A percentile compares a stretch with the other conserved stretches of the same genome.
Conservation (phyloP, 2,797 vertebrate species). For the Pseudocheirus occidentalis region DNA sequence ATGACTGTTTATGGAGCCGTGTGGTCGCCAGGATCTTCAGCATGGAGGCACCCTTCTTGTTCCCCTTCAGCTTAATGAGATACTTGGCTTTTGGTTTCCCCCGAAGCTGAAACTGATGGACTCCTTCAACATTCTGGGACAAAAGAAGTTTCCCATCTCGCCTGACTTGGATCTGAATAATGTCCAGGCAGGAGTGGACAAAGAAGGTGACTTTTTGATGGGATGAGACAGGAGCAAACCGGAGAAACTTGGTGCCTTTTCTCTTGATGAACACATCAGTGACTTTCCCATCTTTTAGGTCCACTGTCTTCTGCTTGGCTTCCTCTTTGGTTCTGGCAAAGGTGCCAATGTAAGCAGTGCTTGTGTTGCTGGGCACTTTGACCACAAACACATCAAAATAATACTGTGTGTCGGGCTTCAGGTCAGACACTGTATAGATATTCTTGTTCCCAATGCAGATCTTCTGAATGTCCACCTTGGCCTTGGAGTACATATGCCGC, state of each 20-base stretch:
- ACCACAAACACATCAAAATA: constrained; percentile 98
- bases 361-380: constrained; percentile 93
- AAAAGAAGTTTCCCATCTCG: constrained; percentile 94
- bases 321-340: constrained; percentile 98
- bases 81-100: constrained; percentile 98
- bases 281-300: constrained; percentile 96
- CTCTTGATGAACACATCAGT: constrained; percentile 95
- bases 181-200: constrained; percentile 93
- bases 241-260: constrained; percentile 93
- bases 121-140: constrained; percentile 94
- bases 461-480: constrained; percentile 91
- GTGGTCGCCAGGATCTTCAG: constrained; percentile 95
- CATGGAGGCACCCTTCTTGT: constrained; percentile 93
- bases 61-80: constrained; percentile 93
- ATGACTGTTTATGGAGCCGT: constrained; percentile 92
- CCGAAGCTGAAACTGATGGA: constrained; percentile 94
- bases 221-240: constrained; percentile 95
- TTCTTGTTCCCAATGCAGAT: constrained; percentile 97
- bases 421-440: constrained; percentile 95
- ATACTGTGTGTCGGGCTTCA: constrained; percentile 96
- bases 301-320: constrained; percentile 93
- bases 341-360: constrained; percentile 96
- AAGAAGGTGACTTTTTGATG: constrained; percentile 96
- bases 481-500: constrained; percentile 85
- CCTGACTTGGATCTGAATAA: constrained; percentile 94